Conservation (phyloP, 2,797 vertebrate genomes). For the Tiaroga cobitis region DNA sequence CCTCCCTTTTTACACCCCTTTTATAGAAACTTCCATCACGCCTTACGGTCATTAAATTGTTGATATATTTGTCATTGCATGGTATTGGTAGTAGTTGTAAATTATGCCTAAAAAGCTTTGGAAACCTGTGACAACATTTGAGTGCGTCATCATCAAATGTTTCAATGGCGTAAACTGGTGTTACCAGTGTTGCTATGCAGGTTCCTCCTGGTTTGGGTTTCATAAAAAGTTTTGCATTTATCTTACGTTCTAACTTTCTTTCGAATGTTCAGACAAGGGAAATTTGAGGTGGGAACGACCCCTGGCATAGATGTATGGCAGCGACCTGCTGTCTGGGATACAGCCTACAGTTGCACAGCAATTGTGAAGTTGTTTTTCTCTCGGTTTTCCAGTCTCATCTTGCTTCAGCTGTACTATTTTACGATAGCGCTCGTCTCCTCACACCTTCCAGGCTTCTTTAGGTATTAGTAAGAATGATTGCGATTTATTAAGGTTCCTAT, state of each 20-base stretch:
- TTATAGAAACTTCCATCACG: not conserved
- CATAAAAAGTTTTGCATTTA: not conserved
- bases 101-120: not conserved
- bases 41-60: not conserved
- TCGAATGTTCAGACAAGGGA: not conserved
- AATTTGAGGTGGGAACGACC: not conserved
- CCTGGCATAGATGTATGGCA: constrained; percentile 4
- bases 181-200: too few relatives aligned
- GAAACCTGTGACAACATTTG: not conserved
- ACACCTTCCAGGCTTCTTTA: not conserved
- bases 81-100: not conserved
- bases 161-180: not conserved
- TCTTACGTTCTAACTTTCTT: not conserved
- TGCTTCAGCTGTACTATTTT: not conserved
- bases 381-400: not conserved
- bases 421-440: not conserved
- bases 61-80: not conserved
- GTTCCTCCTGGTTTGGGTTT: not conserved
- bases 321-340: not conserved
- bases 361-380: not conserved
- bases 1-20: not conserved
- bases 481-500: not conserved
- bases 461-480: not conserved
- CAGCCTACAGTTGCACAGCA: not conserved
- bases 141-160: not conserved